Conservation (phyloP, 2,797 vertebrate species). For the Enteromius argenteus region DNA sequence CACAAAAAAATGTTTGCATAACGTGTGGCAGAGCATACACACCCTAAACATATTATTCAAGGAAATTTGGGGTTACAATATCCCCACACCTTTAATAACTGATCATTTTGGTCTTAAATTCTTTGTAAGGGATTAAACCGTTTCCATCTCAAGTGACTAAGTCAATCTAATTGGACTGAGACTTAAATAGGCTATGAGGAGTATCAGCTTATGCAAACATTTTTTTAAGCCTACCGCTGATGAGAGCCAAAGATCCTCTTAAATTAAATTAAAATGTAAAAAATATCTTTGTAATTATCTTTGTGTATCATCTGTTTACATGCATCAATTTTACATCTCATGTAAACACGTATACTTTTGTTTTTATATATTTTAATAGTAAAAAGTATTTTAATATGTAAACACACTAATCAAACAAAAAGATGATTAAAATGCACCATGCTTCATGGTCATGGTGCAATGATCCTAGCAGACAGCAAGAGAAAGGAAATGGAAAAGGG, state of each 20-base stretch:
- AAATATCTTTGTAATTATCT: not conserved
- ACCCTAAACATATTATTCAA: not conserved
- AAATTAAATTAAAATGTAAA: too few species aligned
- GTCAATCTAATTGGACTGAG: not conserved
- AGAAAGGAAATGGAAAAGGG: not conserved
- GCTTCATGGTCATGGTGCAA: not conserved
- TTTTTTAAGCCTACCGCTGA: not conserved
- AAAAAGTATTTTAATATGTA: not conserved
- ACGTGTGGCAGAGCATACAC: not conserved
- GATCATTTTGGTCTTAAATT: not conserved
- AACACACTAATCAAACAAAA: not conserved
- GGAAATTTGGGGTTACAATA: not conserved
- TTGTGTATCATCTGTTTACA: not conserved
- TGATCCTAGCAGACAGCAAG: not conserved
- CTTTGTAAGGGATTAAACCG: not conserved
- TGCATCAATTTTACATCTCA: not conserved
- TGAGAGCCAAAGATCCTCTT: not conserved
- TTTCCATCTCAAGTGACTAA: not conserved
- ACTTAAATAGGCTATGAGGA: not conserved
- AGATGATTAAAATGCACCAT: not conserved
- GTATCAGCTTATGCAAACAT: not conserved
- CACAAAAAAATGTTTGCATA: not conserved
- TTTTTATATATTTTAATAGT: not conserved
- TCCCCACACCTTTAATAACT: not conserved
- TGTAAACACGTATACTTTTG: not conserved